Conservation (phyloP, 2,888 invertebrate genomes). For the Heterodera filipjevi region DNA sequence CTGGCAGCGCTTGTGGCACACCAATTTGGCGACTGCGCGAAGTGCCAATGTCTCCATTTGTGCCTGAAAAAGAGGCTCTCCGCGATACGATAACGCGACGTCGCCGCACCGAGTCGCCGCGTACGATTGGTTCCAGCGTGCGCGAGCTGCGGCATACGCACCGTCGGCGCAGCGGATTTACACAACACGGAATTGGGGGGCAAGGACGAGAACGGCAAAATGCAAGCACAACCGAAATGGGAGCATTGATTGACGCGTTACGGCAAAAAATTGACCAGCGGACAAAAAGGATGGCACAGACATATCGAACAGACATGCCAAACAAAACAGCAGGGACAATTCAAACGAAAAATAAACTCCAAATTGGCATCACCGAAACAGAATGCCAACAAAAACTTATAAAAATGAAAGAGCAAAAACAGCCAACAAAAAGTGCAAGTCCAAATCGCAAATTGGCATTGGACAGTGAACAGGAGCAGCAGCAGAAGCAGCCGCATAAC, state of each 20-base stretch:
- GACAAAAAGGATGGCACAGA: not conserved
- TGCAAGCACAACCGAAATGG: not conserved
- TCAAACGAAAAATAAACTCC: too few species aligned
- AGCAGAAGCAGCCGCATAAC: not conserved
- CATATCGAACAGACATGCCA: not conserved
- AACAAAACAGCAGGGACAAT: not conserved
- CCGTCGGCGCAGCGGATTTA: not conserved
- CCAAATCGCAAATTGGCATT: not conserved
- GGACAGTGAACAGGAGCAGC: not conserved
- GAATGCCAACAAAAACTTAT: too few species aligned
- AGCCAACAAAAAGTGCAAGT: too few species aligned
- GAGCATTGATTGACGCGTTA: not conserved
- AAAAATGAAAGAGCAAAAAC: too few species aligned
- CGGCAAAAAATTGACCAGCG: not conserved
- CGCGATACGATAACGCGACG: slow-evolving; percentile 7
- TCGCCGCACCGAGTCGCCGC: slow-evolving; percentile 24
- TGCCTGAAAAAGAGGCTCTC: too few species aligned
- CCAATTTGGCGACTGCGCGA: slow-evolving; percentile 8
- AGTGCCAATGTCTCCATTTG: too few species aligned
- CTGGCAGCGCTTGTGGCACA: not conserved
- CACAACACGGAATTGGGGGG: not conserved
- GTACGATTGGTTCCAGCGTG: slow-evolving; percentile 10
- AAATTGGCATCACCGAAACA: too few species aligned
- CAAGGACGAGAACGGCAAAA: not conserved
- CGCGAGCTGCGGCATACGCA: not conserved